phyloP scores from a whole-genome alignment of 2,797 vertebrate species.

The Onychomys torridus region DNA sequence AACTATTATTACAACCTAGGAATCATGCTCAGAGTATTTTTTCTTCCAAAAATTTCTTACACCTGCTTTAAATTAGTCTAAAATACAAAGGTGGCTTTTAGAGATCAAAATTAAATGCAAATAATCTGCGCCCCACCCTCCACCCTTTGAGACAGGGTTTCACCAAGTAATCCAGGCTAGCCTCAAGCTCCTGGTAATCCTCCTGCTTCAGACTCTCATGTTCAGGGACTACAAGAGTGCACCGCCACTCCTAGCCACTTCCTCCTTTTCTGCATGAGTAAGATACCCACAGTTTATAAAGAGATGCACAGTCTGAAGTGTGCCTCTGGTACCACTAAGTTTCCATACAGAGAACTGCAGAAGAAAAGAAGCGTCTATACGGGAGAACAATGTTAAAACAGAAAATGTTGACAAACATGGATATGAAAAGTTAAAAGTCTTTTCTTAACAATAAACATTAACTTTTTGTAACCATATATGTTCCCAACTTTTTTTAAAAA shows the following conservation, averaged over 20 bases:
- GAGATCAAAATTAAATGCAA: neutral
- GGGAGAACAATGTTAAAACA: neutral
- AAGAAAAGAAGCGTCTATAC: conserved; percentile 24
- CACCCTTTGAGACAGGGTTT: neutral
- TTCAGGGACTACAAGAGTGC: neutral
- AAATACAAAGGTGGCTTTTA: neutral
- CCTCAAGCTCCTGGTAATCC: neutral
- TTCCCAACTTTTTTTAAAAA: no score
- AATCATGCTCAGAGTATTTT: conserved; percentile 23
- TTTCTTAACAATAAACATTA: conserved; percentile 14
- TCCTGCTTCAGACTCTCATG: neutral
- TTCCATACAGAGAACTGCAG: neutral
- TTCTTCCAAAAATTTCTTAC: conserved; percentile 13
- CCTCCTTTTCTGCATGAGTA: neutral
- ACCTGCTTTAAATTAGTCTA: conserved; percentile 10
- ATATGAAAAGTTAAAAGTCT: conserved; percentile 45
- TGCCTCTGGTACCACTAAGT: neutral
- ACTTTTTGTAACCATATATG: conserved; percentile 34
- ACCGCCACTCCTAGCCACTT: neutral
- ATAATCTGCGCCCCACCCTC: neutral
- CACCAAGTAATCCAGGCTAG: neutral
- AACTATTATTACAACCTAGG: conserved; percentile 9
- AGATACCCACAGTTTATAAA: neutral
- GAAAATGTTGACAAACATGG: neutral
- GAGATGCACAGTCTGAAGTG: neutral